Evolutionary conservation across 2,113 vertebrate species (phyloP).

Genomic region (Calyptommatus sinebrachiatus): DNA sequence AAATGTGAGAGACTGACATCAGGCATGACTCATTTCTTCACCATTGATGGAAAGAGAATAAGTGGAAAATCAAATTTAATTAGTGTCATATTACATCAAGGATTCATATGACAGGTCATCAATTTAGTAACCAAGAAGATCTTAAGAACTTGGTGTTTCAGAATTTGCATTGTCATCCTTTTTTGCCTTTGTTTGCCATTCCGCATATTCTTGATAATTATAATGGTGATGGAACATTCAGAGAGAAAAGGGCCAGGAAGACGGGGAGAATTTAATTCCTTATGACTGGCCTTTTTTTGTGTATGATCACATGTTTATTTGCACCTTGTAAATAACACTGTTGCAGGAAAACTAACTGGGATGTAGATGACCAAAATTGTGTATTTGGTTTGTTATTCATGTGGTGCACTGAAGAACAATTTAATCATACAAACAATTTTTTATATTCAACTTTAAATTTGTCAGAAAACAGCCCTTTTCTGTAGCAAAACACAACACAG

Average conservation of each 20-base stretch:
- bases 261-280: too few species aligned
- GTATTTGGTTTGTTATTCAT: too few species aligned
- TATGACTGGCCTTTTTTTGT: too few species aligned
- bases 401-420: too few species aligned
- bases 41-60: conserved; percentile 39
- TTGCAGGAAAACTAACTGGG: too few species aligned
- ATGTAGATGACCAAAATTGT: too few species aligned
- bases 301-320: too few species aligned
- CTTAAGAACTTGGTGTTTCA: not conserved
- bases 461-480: too few species aligned
- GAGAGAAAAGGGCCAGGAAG: not conserved
- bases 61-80: conserved; percentile 56
- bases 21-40: conserved; percentile 41
- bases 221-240: not conserved
- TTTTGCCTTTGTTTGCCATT: not conserved
- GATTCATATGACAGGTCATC: conserved; percentile 26
- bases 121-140: conserved; percentile 39
- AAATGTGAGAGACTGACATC: conserved; percentile 40
- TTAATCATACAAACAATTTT: too few species aligned
- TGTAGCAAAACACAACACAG: too few species aligned
- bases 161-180: not conserved
- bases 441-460: too few species aligned
- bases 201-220: conserved; percentile 22
- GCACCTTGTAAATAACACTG: too few species aligned
- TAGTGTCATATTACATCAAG: conserved; percentile 41